These are phyloP conservation scores for Eurois occulta DNA, from an alignment of 2,888 invertebrate species.

Conservation along the genomic window DNA sequence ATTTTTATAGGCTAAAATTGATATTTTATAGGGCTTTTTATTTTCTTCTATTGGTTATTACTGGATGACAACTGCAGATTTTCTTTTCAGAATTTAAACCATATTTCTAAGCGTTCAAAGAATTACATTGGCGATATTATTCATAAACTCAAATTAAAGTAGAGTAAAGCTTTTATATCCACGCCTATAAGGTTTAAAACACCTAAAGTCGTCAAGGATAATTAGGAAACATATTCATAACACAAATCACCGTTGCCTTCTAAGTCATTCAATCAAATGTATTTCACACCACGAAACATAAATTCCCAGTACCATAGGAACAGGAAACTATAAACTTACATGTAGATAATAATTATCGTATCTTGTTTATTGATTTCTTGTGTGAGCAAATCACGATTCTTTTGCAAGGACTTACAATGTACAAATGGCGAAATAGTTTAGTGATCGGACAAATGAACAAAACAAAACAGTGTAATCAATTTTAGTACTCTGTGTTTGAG, in stretches of 20 bases:
- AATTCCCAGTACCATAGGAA: slow-evolving; percentile 6
- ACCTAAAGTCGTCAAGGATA: too few relatives aligned
- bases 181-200: too few relatives aligned
- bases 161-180: too few relatives aligned
- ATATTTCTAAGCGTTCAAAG: too few relatives aligned
- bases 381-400: slow-evolving; percentile 36
- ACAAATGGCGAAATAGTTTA: slow-evolving; percentile 18
- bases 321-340: slow-evolving; percentile 37
- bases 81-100: too few relatives aligned
- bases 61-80: too few relatives aligned
- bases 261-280: not conserved
- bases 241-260: not conserved
- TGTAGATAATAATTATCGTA: slow-evolving; percentile 26
- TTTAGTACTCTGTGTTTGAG: too few relatives aligned
- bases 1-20: too few relatives aligned
- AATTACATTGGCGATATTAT: too few relatives aligned
- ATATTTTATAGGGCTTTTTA: too few relatives aligned
- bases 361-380: slow-evolving; percentile 47
- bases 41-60: too few relatives aligned
- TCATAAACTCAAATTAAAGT: too few relatives aligned
- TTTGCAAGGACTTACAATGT: slow-evolving; percentile 36
- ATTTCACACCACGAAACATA: not conserved
- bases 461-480: not conserved
- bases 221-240: not conserved
- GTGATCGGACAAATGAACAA: not conserved